phyloP scores from a whole-genome alignment of 2,113 vertebrate genomes.

The Heterotis niloticus region DNA sequence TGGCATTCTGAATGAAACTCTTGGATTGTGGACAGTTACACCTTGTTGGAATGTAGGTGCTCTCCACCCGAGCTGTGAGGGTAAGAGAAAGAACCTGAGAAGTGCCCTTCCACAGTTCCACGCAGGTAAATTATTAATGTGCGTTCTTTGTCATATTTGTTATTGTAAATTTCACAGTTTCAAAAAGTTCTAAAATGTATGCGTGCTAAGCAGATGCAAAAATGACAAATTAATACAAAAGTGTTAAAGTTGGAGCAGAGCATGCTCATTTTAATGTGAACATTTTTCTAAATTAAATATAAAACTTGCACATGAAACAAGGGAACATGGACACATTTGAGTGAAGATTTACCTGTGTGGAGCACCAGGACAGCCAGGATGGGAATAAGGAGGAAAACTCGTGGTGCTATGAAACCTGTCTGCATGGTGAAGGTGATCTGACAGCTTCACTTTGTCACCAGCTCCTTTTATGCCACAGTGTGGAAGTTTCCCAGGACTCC shows the following conservation, averaged over 20 bases:
- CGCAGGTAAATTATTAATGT: no score
- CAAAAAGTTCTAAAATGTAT: no score
- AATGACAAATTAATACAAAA: background rate
- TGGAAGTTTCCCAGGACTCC: constrained; percentile 36
- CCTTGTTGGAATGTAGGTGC: constrained; percentile 53
- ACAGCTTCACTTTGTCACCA: background rate
- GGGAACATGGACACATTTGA: background rate
- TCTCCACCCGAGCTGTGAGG: constrained; percentile 42
- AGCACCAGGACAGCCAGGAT: constrained; percentile 10
- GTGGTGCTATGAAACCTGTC: background rate
- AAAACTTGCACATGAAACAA: background rate
- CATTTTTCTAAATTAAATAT: background rate
- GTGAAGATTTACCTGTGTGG: constrained; percentile 31
- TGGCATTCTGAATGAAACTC: constrained; percentile 29
- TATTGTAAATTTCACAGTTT: no score
- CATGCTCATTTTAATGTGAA: background rate
- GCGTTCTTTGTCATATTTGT: no score
- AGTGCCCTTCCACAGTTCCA: background rate
- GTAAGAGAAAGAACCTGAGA: constrained; percentile 1
- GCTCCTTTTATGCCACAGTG: constrained; percentile 12
- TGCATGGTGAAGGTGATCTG: constrained; percentile 31
- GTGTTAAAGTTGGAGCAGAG: background rate
- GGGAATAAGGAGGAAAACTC: background rate
- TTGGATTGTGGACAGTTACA: constrained; percentile 50
- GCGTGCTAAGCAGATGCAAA: no score